These are phyloP conservation scores for Brenthis hecate DNA, from an alignment of 2,888 invertebrate genomes.

Conservation along the genomic window DNA sequence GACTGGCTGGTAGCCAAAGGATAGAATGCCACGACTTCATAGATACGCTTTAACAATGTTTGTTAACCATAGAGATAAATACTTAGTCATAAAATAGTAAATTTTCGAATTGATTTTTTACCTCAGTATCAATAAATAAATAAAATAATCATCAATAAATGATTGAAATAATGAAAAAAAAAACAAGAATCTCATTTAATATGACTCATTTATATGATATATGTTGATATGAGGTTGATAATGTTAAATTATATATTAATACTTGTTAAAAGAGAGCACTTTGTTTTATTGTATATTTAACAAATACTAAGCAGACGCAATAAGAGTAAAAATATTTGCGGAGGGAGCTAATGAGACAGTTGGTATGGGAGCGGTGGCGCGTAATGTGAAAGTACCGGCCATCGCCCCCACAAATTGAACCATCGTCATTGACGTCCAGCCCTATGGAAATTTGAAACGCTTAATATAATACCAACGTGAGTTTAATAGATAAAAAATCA, in stretches of 20 bases:
- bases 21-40: conserved; percentile 18
- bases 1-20: conserved; percentile 39
- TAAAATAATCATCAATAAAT: not conserved
- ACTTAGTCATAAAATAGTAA: too few species aligned
- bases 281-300: conserved; percentile 44
- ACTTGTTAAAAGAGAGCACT: not conserved
- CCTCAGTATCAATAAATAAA: not conserved
- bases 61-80: not conserved
- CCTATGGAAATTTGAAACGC: conserved; percentile 59
- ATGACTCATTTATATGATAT: too few species aligned
- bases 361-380: conserved; percentile 54
- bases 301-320: conserved; percentile 59
- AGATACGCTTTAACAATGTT: not conserved
- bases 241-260: too few species aligned
- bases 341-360: conserved; percentile 66
- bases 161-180: not conserved
- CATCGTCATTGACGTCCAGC: conserved; percentile 52
- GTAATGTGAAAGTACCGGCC: conserved; percentile 55
- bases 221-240: too few species aligned
- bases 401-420: conserved; percentile 62
- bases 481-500: not conserved
- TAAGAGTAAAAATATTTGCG: conserved; percentile 61
- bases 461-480: conserved; percentile 39
- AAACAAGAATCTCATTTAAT: too few species aligned
- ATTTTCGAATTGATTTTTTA: not conserved